Conservation (phyloP, 2,113 vertebrate genomes). For the Nesogale talazaci region DNA sequence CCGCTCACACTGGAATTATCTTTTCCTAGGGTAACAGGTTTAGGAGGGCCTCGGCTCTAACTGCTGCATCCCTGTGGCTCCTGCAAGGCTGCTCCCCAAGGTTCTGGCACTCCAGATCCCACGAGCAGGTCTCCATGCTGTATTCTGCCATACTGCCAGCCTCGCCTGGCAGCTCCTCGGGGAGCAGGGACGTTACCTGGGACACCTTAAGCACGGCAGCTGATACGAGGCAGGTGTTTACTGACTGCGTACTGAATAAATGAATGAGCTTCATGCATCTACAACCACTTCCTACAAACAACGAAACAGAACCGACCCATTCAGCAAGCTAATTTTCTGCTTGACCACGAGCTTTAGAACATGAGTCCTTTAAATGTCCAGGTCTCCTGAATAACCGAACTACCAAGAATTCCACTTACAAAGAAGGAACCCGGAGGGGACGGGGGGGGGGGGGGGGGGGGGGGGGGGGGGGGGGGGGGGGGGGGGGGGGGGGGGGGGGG, state of each 20-base stretch:
- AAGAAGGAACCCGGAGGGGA: neutral
- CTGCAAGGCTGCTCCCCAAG: neutral
- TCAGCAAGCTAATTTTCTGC: neutral
- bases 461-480: too few species aligned
- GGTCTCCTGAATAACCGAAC: slow-evolving; percentile 41
- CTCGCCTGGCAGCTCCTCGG: neutral
- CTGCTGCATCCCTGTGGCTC: neutral
- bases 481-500: too few species aligned
- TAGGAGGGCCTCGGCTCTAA: neutral
- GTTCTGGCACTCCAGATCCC: neutral
- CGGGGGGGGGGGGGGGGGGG: too few species aligned
- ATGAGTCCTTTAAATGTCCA: slow-evolving; percentile 45
- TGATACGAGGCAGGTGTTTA: neutral
- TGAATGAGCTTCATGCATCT: neutral
- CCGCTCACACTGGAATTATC: neutral
- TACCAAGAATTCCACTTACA: slow-evolving; percentile 45
- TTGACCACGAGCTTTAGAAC: slow-evolving; percentile 19
- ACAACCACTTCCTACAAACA: neutral
- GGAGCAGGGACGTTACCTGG: neutral
- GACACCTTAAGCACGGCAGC: neutral
- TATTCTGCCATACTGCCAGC: too few species aligned
- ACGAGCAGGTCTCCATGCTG: too few species aligned
- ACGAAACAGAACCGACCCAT: neutral
- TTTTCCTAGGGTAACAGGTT: neutral
- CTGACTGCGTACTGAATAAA: neutral